phyloP scores from a whole-genome alignment of 2,888 invertebrate species.

The Diaperis boleti region DNA sequence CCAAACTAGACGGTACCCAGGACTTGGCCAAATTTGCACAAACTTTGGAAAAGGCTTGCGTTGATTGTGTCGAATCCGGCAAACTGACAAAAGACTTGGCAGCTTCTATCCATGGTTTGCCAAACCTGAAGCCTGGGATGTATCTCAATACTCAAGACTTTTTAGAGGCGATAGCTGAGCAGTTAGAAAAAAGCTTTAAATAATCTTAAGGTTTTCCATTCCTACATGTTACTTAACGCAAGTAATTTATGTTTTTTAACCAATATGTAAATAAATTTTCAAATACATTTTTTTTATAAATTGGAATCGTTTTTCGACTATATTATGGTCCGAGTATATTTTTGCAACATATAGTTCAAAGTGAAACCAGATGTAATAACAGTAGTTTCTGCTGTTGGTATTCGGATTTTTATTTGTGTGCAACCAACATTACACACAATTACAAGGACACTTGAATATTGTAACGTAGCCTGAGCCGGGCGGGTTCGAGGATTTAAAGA shows the following conservation, averaged over 20 bases:
- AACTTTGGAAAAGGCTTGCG: slow-evolving; percentile 82
- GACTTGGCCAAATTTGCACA: slow-evolving; percentile 79
- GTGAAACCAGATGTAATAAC: too few relatives aligned
- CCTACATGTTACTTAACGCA: slow-evolving; percentile 7
- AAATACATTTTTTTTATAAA: background rate
- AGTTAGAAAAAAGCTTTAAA: slow-evolving; percentile 70
- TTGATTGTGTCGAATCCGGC: slow-evolving; percentile 84
- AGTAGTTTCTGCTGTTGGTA: too few relatives aligned
- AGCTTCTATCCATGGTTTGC: slow-evolving; percentile 86
- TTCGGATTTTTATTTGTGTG: too few relatives aligned
- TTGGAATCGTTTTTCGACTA: background rate
- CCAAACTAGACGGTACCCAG: slow-evolving; percentile 82
- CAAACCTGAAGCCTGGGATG: slow-evolving; percentile 85
- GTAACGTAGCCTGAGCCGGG: too few relatives aligned
- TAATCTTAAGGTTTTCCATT: slow-evolving; percentile 22
- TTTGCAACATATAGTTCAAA: too few relatives aligned
- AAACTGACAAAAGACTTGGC: slow-evolving; percentile 87
- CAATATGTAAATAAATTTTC: background rate
- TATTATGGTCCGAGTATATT: background rate
- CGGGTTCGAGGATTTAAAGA: too few relatives aligned
- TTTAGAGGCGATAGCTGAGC: slow-evolving; percentile 82
- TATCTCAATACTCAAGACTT: slow-evolving; percentile 89
- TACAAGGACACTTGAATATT: too few relatives aligned
- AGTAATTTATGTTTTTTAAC: background rate
- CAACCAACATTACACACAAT: too few relatives aligned